These are phyloP conservation scores for Phortica magna DNA, from an alignment of 2,888 invertebrate species.

Conservation along the genomic window DNA sequence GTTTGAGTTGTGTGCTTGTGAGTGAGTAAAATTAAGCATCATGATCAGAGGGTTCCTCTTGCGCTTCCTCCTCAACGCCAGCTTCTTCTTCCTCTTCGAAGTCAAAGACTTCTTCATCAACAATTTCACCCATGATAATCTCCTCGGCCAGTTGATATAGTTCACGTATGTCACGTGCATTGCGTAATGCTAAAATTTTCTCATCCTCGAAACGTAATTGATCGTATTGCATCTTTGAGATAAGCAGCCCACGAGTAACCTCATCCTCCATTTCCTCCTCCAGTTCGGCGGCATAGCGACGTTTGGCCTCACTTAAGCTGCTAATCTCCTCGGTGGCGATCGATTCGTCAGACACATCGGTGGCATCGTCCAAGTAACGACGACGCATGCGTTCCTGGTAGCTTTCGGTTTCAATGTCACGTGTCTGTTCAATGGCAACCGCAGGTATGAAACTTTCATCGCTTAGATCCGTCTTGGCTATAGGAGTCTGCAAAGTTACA, in stretches of 20 bases:
- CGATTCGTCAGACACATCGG: conserved; percentile 65
- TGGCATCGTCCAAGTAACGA: conserved; percentile 61
- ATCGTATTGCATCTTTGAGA: conserved; percentile 79
- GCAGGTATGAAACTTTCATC: not conserved
- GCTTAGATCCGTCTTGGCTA: not conserved
- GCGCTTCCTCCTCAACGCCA: conserved; percentile 46
- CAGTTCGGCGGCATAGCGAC: conserved; percentile 64
- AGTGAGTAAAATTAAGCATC: not conserved
- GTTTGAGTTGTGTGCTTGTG: not conserved
- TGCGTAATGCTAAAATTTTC: conserved; percentile 79
- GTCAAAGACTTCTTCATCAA: conserved; percentile 50
- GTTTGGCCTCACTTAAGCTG: conserved; percentile 64
- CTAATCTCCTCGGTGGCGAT: conserved; percentile 62
- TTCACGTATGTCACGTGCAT: conserved; percentile 81
- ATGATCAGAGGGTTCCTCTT: conserved; percentile 2
- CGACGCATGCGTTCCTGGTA: conserved; percentile 37
- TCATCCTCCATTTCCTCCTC: conserved; percentile 71
- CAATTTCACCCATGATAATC: conserved; percentile 79
- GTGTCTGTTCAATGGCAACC: conserved; percentile 41
- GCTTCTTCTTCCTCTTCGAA: conserved; percentile 47
- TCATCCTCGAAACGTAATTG: conserved; percentile 80
- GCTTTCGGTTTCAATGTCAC: conserved; percentile 37
- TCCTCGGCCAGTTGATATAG: conserved; percentile 82
- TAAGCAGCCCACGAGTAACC: conserved; percentile 78
- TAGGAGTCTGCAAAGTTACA: not conserved